Conservation (phyloP, 1,140 invertebrate species). For the Ceratoteleas bidentatus region DNA sequence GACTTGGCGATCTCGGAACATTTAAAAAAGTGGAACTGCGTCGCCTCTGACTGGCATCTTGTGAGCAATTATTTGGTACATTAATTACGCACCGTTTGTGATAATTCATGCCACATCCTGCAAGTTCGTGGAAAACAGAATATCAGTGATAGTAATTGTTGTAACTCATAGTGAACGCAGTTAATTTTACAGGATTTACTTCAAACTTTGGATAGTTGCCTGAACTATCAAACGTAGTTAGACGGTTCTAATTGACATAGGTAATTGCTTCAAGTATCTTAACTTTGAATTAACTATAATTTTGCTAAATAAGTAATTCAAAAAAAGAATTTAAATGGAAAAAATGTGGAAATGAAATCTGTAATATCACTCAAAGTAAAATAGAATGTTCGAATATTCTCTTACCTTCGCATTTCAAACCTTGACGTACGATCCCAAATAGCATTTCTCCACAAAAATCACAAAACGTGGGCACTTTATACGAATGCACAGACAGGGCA, state of each 20-base stretch:
- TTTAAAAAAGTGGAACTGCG: conserved; percentile 83
- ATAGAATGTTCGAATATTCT: neutral
- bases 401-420: conserved; percentile 99
- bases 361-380: conserved; percentile 1
- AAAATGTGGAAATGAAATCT: neutral
- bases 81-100: conserved; percentile 99
- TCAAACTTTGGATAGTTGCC: too few species aligned
- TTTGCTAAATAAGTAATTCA: neutral
- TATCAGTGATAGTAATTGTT: too few species aligned
- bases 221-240: too few species aligned
- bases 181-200: too few species aligned
- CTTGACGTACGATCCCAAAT: conserved; percentile 98
- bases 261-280: too few species aligned
- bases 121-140: conserved; percentile 1
- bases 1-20: conserved; percentile 86
- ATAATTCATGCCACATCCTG: conserved; percentile 98
- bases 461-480: conserved; percentile 99
- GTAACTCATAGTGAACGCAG: too few species aligned
- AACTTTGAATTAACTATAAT: neutral
- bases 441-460: conserved; percentile 99
- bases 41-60: conserved; percentile 81
- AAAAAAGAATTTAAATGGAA: neutral
- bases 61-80: conserved; percentile 97
- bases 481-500: conserved; percentile 96
- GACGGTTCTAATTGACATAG: too few species aligned